A percentile compares a stretch with the other conserved stretches of the same genome.
Conservation (phyloP, 2,113 vertebrate species). For the Origma solitaria region DNA sequence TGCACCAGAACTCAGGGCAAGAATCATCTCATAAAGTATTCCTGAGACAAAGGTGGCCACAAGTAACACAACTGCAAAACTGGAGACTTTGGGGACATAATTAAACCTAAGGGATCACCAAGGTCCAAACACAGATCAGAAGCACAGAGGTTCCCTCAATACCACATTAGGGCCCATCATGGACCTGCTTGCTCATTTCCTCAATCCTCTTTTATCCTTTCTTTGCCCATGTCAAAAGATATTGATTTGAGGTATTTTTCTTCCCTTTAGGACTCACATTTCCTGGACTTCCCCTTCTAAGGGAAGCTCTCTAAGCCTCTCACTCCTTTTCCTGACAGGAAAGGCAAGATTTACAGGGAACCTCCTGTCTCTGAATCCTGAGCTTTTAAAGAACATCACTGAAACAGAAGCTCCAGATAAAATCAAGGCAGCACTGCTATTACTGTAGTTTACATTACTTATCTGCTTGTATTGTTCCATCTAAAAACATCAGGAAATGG, state of each 20-base stretch:
- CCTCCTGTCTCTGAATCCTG: background rate
- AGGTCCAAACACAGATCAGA: background rate
- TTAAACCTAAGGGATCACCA: background rate
- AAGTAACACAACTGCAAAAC: accelerated
- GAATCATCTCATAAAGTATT: background rate
- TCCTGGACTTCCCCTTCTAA: background rate
- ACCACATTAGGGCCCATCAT: background rate
- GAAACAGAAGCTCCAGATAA: background rate
- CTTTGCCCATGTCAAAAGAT: background rate
- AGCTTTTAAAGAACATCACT: background rate
- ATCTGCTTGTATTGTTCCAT: background rate
- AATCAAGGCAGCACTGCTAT: background rate
- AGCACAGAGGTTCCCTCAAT: background rate
- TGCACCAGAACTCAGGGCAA: background rate
- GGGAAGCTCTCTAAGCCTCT: background rate
- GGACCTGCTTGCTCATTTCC: background rate
- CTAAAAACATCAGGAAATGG: background rate
- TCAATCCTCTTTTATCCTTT: background rate
- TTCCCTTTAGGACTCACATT: background rate
- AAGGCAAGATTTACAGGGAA: background rate
- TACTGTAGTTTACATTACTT: background rate
- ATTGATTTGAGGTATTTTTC: background rate
- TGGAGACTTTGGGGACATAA: background rate
- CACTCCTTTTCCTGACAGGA: background rate
- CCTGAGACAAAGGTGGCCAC: accelerated